Base-by-base conservation (phyloP, 2,113 vertebrate species). In the Turdus rufiventris region DNA sequence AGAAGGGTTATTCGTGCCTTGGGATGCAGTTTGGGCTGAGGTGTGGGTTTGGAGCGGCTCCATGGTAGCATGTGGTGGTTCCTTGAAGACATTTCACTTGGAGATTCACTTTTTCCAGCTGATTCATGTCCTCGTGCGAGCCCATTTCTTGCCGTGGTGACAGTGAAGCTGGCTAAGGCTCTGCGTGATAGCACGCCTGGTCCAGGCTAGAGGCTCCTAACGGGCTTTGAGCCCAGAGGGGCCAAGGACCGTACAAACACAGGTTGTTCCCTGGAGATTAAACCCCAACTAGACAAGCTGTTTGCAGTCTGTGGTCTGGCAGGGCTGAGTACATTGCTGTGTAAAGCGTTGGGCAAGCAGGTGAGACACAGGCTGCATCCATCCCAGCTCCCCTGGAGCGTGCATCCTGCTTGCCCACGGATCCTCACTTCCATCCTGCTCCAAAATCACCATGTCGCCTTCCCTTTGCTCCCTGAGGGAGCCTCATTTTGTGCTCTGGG, bases 101-200 rank as follows among this genome's bases (percentile, higher is more conserved):
- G 73, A 89, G 50, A 62, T 58, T 86, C 47, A 34, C 86, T 67
- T 89, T 84, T 91, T 61, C 93, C 85, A 76, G 78, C 58, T 73
- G 91, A 92, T 91, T 93, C 76, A 51, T 0, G 15, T 95, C 71
- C 74, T 2, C 0, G 7, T 66, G 16, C 16, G 5, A 86, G 60
- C 60, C 68, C 34, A 0, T 86, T 73, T 72, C 73, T 92, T 50
- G 43, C 71, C 6, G 3, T 85, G 85, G 77, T 82, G 88, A 63
- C 45, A 16, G 76, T 2, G 45, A 34, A 80, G 54, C 75, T 68
- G 6, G 3, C 67, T 48, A 54, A 80, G 54, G 79, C 76, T 91
- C 65, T 31, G n/a, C 25, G 16, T 54, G 21, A 34, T 43, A 24
- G 68, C 6, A 0, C 0, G 0, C 48, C 2, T 8, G 57, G 53